These are phyloP conservation scores for Esox masquinongy DNA, from an alignment of 2,797 vertebrate species.

Conservation along the genomic window DNA sequence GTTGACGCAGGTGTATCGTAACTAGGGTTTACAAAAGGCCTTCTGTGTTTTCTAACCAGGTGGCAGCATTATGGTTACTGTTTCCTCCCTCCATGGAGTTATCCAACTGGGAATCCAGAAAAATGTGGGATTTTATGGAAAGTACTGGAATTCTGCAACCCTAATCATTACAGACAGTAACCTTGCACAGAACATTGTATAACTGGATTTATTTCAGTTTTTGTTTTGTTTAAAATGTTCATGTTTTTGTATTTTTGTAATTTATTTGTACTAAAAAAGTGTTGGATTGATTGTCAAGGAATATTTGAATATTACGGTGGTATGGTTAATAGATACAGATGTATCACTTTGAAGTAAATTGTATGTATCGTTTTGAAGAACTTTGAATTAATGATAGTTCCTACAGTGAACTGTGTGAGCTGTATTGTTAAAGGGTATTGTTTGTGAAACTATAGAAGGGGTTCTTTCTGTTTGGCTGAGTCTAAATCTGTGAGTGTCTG, in stretches of 20 bases:
- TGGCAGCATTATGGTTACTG: too few species aligned
- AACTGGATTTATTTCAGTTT: slow-evolving; percentile 27
- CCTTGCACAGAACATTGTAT: slow-evolving; percentile 18
- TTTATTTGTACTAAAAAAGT: slow-evolving; percentile 63
- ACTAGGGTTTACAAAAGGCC: too few species aligned
- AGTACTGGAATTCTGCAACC: too few species aligned
- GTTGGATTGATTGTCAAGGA: slow-evolving; percentile 23
- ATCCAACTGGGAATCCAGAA: too few species aligned
- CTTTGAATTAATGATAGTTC: slow-evolving; percentile 15
- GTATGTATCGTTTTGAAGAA: slow-evolving; percentile 34
- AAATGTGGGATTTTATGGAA: too few species aligned
- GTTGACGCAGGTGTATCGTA: too few species aligned
- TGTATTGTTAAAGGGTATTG: slow-evolving; percentile 8
- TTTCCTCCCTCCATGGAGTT: too few species aligned
- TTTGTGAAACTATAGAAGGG: slow-evolving; percentile 1
- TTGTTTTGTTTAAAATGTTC: slow-evolving; percentile 23
- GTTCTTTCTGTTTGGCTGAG: slow-evolving; percentile 1
- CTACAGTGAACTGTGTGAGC: slow-evolving; percentile 6
- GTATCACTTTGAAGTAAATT: not conserved
- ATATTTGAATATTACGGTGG: not conserved
- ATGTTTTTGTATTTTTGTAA: slow-evolving; percentile 62
- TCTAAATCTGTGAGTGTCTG: not conserved
- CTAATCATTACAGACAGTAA: slow-evolving; percentile 10
- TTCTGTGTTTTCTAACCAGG: too few species aligned
- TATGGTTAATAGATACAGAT: slow-evolving; percentile 6